These are phyloP conservation scores for Bilobella aurantiaca DNA, from an alignment of 1,140 invertebrate genomes.

Conservation along the genomic window DNA sequence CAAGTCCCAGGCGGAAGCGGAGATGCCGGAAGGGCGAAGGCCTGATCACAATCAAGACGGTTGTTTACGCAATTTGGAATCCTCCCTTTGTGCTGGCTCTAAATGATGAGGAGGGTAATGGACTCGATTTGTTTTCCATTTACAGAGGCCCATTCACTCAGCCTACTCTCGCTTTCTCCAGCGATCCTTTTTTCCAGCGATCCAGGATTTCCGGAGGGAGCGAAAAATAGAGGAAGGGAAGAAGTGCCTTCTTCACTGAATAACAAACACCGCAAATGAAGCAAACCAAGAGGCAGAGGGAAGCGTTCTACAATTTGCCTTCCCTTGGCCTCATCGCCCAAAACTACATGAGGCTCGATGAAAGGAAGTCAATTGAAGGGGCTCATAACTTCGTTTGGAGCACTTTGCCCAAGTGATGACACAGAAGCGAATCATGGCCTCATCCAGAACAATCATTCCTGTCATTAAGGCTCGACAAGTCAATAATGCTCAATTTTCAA, in stretches of 20 bases:
- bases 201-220: slow-evolving; percentile 6
- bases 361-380: slow-evolving; percentile 6
- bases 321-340: too few relatives aligned
- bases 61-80: neutral
- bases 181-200: neutral
- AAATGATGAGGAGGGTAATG: neutral
- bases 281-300: neutral
- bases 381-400: neutral
- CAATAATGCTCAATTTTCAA: too few relatives aligned
- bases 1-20: neutral
- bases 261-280: slow-evolving; percentile 7
- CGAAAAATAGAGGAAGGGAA: too few relatives aligned
- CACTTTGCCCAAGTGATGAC: neutral
- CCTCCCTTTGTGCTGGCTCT: neutral
- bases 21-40: neutral
- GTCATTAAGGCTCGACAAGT: too few relatives aligned
- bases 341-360: too few relatives aligned
- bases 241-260: neutral
- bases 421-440: too few relatives aligned
- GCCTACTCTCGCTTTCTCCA: too few relatives aligned
- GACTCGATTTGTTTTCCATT: neutral
- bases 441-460: too few relatives aligned
- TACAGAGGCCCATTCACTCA: too few relatives aligned
- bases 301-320: too few relatives aligned
- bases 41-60: neutral